Evolutionary conservation across 2,888 invertebrate genomes (phyloP).

Genomic region (Drosophila atroscutellata): DNA sequence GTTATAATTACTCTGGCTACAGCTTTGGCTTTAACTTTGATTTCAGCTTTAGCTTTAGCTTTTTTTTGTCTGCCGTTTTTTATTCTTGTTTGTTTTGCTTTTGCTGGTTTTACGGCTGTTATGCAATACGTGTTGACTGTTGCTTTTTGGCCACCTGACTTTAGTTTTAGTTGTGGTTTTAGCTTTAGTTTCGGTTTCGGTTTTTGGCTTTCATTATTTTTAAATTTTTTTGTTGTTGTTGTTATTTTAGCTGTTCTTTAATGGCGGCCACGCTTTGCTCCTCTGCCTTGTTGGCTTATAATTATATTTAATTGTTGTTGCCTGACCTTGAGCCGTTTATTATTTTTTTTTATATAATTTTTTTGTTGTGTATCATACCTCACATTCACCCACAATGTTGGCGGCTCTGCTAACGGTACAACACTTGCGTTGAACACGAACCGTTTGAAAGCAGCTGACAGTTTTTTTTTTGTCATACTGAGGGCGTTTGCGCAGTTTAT

Average conservation of each 20-base stretch:
- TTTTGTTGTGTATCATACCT: slow-evolving; percentile 21
- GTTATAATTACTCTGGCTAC: slow-evolving; percentile 77
- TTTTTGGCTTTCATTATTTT: slow-evolving; percentile 79
- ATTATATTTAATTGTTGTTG: slow-evolving; percentile 75
- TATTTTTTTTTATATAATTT: slow-evolving; percentile 8
- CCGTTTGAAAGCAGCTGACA: slow-evolving; percentile 52
- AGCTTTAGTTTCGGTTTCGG: slow-evolving; percentile 70
- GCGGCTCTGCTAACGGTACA: slow-evolving; percentile 41
- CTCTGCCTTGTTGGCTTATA: slow-evolving; percentile 61
- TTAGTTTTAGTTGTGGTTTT: slow-evolving; percentile 17
- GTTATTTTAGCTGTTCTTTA: slow-evolving; percentile 53
- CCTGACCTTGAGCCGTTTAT: slow-evolving; percentile 75
- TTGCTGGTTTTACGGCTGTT: slow-evolving; percentile 53
- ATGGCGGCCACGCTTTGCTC: slow-evolving; percentile 59
- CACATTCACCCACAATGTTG: slow-evolving; percentile 45
- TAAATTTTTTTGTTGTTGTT: slow-evolving; percentile 16
- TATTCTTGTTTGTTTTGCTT: slow-evolving; percentile 40
- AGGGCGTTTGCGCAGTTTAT: slow-evolving; percentile 41
- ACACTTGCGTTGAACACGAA: slow-evolving; percentile 39
- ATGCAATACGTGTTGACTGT: slow-evolving; percentile 61
- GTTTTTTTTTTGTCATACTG: slow-evolving; percentile 10
- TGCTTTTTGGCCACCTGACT: slow-evolving; percentile 29
- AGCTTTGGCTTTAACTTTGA: slow-evolving; percentile 6
- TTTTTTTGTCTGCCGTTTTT: slow-evolving; percentile 28
- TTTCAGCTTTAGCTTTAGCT: neutral